Percentiles rank a stretch among this genome's conserved stretches.
phyloP scores from a whole-genome alignment of 2,888 invertebrate species.

The Dryobota labecula region DNA sequence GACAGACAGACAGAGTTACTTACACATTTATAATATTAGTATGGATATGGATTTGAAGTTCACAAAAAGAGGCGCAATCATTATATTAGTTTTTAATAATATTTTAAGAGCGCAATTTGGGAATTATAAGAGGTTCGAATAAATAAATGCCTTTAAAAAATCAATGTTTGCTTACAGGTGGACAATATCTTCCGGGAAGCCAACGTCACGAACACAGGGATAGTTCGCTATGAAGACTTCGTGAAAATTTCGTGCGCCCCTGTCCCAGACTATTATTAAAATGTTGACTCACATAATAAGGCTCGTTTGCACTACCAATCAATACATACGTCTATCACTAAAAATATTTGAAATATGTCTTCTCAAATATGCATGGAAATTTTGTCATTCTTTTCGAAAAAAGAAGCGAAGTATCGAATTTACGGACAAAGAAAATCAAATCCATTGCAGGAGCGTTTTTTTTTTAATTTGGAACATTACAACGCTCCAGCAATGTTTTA shows the following conservation, averaged over 20 bases:
- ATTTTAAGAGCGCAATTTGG: background rate
- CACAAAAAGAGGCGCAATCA: background rate
- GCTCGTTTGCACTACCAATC: background rate
- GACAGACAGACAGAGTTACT: too few species aligned
- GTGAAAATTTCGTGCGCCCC: conserved; percentile 98
- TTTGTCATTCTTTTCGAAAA: too few species aligned
- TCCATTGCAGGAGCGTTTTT: too few species aligned
- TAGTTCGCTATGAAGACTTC: conserved; percentile 97
- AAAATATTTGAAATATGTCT: background rate
- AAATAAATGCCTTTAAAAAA: background rate
- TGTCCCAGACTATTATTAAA: conserved; percentile 97
- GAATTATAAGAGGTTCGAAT: background rate
- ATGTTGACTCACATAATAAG: background rate
- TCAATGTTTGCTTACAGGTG: conserved; percentile 86
- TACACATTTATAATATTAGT: too few species aligned
- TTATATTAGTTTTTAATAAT: background rate
- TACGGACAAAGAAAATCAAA: too few species aligned
- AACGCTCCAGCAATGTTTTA: too few species aligned
- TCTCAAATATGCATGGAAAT: too few species aligned
- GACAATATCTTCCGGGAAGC: conserved; percentile 98
- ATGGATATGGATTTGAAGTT: too few species aligned
- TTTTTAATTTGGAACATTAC: too few species aligned
- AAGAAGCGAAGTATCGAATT: too few species aligned
- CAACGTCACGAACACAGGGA: conserved; percentile 94
- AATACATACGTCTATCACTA: background rate